Base-by-base conservation (phyloP, 2,797 vertebrate genomes). In the Argyrosomus regius region DNA sequence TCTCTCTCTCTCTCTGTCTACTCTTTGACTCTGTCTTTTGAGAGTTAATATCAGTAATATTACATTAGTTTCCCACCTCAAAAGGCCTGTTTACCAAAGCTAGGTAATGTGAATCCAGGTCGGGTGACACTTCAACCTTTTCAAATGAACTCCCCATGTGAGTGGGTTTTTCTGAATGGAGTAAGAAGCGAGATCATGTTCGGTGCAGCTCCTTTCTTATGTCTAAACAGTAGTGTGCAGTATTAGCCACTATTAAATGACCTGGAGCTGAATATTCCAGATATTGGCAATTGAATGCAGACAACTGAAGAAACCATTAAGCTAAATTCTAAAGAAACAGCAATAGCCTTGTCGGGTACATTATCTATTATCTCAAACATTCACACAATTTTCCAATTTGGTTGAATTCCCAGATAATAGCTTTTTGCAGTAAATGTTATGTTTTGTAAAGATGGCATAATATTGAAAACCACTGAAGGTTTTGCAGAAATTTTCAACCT, bases 301-400 rank as follows among this genome's bases (percentile, higher is more conserved):
- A 6, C 11, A 22, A 10, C 11, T 61, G 2, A 64, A 57, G 13
- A 46, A 64, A 20, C 6, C 20, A 31, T 58, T 57, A 72, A 49
- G 39, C 14, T 41, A 13, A 46, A 57, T 57, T 28, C 3, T 8
- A 1, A 17, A 43, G 11, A 57, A 10, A 72, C 10, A 12, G 10
- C 0, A 3, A 31, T 26, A 17, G 16, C 41, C 26, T 46, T 48
- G 10, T 61, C 0, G 0, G 73, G 54, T 45, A 28, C 58, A 71
- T 68, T 69, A 48, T 70, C 13, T 63, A 0, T 46, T 49, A 39
- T 72, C 20, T 45, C 35, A 8, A 35, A 35, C 24, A 54, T 60
- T 71, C 61, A 3, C 56, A 45, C 61, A 28, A 79, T 78, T 74
- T 78, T 61, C 49, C 35, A 84, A 85, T 82, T 80, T 31, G 26